Evolutionary conservation across 2,113 vertebrate genomes (phyloP).

Genomic region (Hystrix brachyura): DNA sequence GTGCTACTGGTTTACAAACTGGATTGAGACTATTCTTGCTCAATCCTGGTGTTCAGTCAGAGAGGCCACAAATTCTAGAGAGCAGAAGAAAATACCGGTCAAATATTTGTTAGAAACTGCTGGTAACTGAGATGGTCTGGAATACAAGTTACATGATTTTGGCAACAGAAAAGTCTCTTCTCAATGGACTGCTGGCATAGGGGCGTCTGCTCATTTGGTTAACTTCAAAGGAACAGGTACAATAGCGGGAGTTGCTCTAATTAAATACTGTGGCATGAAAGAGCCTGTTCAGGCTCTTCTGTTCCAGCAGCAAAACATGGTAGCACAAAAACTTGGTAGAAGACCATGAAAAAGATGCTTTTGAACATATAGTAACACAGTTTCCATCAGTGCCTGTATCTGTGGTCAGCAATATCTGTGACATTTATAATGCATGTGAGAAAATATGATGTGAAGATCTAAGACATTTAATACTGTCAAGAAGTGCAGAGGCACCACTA

Average conservation of each 20-base stretch:
- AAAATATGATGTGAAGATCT: constrained; percentile 99
- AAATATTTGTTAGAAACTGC: neutral
- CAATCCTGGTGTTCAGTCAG: too few species aligned
- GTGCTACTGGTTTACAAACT: too few species aligned
- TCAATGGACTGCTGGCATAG: neutral
- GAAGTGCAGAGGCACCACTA: constrained; percentile 95
- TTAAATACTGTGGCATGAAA: neutral
- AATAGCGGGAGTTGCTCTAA: neutral
- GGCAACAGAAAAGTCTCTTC: neutral
- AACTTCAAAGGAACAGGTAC: neutral
- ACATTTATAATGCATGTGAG: constrained; percentile 99
- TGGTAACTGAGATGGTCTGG: neutral
- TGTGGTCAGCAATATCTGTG: constrained; percentile 99
- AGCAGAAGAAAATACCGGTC: too few species aligned
- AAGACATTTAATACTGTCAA: constrained; percentile 93
- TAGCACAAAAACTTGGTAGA: constrained; percentile 99
- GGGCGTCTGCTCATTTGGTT: neutral
- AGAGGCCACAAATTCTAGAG: too few species aligned
- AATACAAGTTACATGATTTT: neutral
- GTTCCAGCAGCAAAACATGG: constrained; percentile 82
- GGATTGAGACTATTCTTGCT: too few species aligned
- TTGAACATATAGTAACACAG: constrained; percentile 97
- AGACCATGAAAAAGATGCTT: constrained; percentile 98
- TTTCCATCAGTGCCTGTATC: constrained; percentile 86
- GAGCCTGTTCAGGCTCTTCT: neutral